Conservation (phyloP, 2,888 invertebrate genomes). For the Frankliniella fusca region DNA sequence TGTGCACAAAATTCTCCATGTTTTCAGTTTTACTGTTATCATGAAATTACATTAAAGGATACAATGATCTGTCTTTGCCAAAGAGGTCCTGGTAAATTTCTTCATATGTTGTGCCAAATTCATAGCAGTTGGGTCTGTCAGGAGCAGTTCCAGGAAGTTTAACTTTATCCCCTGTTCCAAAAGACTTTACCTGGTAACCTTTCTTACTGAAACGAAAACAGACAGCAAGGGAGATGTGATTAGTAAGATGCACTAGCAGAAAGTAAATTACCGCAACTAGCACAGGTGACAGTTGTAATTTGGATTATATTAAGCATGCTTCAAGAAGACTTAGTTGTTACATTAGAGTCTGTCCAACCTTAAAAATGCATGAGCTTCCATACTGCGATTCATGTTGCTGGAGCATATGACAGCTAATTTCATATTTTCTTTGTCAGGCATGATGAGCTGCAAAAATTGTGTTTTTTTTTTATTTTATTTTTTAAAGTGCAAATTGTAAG, state of each 20-base stretch:
- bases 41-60: slow-evolving; percentile 49
- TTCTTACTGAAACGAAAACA: slow-evolving; percentile 67
- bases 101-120: slow-evolving; percentile 93
- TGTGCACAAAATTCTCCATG: too few relatives aligned
- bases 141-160: slow-evolving; percentile 93
- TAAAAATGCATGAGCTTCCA: slow-evolving; percentile 98
- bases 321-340: not conserved
- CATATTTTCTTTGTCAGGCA: slow-evolving; percentile 49
- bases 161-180: slow-evolving; percentile 90
- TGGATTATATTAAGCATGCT: not conserved
- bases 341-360: slow-evolving; percentile 49
- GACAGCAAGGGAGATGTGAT: not conserved
- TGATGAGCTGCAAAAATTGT: not conserved
- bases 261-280: not conserved
- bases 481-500: too few relatives aligned
- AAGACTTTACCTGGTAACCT: slow-evolving; percentile 91
- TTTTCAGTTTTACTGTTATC: slow-evolving; percentile 29
- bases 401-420: slow-evolving; percentile 95
- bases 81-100: slow-evolving; percentile 90
- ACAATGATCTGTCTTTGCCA: slow-evolving; percentile 86
- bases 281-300: not conserved
- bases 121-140: slow-evolving; percentile 94
- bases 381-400: slow-evolving; percentile 98
- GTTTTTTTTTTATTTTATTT: too few relatives aligned
- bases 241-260: not conserved